Percentiles rank a stretch among this genome's conserved stretches.
phyloP scores from a whole-genome alignment of 2,888 invertebrate species.

The Thereva unica region DNA sequence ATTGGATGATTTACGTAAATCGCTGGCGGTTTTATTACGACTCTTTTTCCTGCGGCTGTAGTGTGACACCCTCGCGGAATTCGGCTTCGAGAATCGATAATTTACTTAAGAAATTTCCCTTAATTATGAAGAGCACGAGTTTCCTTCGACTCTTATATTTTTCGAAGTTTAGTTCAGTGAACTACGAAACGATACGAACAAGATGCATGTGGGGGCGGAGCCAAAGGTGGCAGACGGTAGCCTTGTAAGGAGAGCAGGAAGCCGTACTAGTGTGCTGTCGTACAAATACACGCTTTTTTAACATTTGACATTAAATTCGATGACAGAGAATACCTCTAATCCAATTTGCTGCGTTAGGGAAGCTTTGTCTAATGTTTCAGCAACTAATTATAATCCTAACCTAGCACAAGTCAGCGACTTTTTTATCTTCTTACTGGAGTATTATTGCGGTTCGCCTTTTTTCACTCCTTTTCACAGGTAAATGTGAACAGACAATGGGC shows the following conservation, averaged over 20 bases:
- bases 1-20: too few species aligned
- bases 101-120: too few species aligned
- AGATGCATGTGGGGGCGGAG: too few species aligned
- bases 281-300: conserved; percentile 8
- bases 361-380: conserved; percentile 1
- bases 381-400: conserved; percentile 29
- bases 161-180: conserved; percentile 15
- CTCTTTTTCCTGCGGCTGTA: too few species aligned
- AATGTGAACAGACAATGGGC: too few species aligned
- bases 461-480: background rate
- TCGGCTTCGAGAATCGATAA: too few species aligned
- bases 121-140: too few species aligned
- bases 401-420: conserved; percentile 25
- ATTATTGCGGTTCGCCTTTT: background rate
- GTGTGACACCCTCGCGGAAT: too few species aligned
- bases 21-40: too few species aligned
- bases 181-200: background rate
- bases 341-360: conserved; percentile 14
- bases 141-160: background rate
- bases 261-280: conserved; percentile 6
- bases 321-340: conserved; percentile 24
- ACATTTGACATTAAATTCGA: conserved; percentile 32
- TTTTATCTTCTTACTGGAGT: conserved; percentile 16
- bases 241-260: conserved; percentile 27
- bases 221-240: background rate